These are phyloP conservation scores for Fistularia commersonii DNA, from an alignment of 2,797 vertebrate species.

Conservation along the genomic window DNA sequence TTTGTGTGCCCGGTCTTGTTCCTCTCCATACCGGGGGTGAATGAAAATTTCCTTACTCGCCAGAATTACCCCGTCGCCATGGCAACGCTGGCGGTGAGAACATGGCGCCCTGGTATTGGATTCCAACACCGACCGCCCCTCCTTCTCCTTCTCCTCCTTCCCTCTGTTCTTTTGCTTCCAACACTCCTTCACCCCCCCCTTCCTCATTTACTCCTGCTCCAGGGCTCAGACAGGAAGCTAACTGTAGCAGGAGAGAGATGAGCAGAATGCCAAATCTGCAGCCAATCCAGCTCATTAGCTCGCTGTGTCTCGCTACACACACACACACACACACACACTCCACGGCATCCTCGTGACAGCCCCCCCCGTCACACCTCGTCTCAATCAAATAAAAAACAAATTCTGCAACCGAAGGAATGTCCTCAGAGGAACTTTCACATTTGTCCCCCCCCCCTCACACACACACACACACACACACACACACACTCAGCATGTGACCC, in stretches of 20 bases:
- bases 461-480: no score
- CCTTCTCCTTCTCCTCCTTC: slow-evolving; percentile 31
- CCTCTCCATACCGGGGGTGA: slow-evolving; percentile 67
- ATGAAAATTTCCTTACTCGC: slow-evolving; percentile 82
- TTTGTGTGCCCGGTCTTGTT: slow-evolving; percentile 57
- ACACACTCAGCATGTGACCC: no score
- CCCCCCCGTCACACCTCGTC: slow-evolving; percentile 16
- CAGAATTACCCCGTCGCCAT: slow-evolving; percentile 80
- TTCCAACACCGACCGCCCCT: slow-evolving; percentile 63
- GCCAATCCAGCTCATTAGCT: slow-evolving; percentile 75
- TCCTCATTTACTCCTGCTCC: slow-evolving; percentile 72
- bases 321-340: no score
- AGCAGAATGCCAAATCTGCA: slow-evolving; percentile 75
- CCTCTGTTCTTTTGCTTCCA: slow-evolving; percentile 60
- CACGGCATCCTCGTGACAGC: no score
- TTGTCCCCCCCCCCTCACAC: no score
- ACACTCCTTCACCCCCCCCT: slow-evolving; percentile 25
- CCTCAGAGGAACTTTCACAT: slow-evolving; percentile 12
- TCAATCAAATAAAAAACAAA: neutral
- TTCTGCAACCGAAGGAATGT: neutral
- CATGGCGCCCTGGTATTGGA: slow-evolving; percentile 78
- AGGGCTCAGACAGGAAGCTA: slow-evolving; percentile 77
- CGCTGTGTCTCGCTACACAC: slow-evolving; percentile 44
- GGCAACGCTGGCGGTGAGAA: slow-evolving; percentile 80
- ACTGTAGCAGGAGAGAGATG: slow-evolving; percentile 64